A percentile compares a stretch with the other conserved stretches of the same genome.
phyloP scores from a whole-genome alignment of 1,140 invertebrate genomes.

The Agrypnia vestita region DNA sequence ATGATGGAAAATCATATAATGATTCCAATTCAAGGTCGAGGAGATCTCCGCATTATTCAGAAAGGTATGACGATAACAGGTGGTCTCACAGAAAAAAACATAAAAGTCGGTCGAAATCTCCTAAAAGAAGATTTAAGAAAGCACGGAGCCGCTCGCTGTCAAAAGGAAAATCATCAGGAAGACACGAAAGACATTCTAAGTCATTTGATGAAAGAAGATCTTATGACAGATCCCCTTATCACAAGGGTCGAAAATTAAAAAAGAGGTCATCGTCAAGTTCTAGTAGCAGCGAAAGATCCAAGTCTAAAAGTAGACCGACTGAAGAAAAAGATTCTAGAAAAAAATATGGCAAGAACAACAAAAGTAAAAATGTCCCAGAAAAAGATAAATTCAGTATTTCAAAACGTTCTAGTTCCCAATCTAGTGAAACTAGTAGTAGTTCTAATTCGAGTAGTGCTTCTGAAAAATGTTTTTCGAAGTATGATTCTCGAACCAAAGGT shows the following conservation, averaged over 20 bases:
- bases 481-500: too few species aligned
- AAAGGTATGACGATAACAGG: not conserved
- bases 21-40: not conserved
- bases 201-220: not conserved
- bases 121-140: not conserved
- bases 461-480: not conserved
- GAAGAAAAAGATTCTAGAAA: constrained; percentile 3
- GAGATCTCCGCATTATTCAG: not conserved
- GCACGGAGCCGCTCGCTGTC: not conserved
- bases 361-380: not conserved
- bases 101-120: constrained; percentile 23
- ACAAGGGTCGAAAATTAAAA: not conserved
- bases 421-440: not conserved
- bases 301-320: not conserved
- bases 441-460: constrained; percentile 1
- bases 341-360: not conserved
- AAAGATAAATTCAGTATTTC: not conserved
- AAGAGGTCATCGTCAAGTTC: constrained; percentile 9
- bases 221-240: not conserved
- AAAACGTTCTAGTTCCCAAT: not conserved
- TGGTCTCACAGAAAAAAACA: not conserved
- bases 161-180: constrained; percentile 11
- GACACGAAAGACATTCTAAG: not conserved
- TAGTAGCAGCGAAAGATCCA: constrained; percentile 2
- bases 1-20: not conserved